These are phyloP conservation scores for Pantherophis alleghaniensis DNA, from an alignment of 2,797 vertebrate species.

Conservation along the genomic window DNA sequence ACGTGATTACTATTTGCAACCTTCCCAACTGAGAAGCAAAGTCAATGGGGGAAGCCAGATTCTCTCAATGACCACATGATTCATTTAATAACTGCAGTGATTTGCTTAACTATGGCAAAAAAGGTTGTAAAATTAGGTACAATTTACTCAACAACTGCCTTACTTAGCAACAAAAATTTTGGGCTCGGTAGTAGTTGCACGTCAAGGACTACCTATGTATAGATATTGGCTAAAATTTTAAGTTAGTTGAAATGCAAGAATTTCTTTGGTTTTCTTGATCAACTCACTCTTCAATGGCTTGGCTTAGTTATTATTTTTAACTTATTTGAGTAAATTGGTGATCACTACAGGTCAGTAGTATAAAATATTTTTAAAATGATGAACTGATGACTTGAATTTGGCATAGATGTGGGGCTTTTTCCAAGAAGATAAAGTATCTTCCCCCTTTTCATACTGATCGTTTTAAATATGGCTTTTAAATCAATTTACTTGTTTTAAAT, in stretches of 20 bases:
- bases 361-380: background rate
- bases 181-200: background rate
- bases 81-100: background rate
- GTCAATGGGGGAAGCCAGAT: background rate
- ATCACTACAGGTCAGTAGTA: background rate
- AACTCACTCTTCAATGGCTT: background rate
- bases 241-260: background rate
- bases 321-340: background rate
- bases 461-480: slow-evolving; percentile 7
- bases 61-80: background rate
- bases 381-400: background rate
- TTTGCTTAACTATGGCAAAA: background rate
- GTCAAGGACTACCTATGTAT: background rate
- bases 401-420: background rate
- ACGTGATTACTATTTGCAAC: background rate
- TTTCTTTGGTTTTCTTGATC: background rate
- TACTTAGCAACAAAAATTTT: background rate
- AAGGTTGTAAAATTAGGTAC: background rate
- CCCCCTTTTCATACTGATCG: background rate
- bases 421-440: background rate
- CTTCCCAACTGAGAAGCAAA: background rate
- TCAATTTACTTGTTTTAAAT: background rate
- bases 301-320: background rate
- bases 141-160: background rate
- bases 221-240: background rate